Percentiles rank a stretch among this genome's conserved stretches.
Conservation (phyloP, 2,888 invertebrate genomes). For the Corythucha ciliata region DNA sequence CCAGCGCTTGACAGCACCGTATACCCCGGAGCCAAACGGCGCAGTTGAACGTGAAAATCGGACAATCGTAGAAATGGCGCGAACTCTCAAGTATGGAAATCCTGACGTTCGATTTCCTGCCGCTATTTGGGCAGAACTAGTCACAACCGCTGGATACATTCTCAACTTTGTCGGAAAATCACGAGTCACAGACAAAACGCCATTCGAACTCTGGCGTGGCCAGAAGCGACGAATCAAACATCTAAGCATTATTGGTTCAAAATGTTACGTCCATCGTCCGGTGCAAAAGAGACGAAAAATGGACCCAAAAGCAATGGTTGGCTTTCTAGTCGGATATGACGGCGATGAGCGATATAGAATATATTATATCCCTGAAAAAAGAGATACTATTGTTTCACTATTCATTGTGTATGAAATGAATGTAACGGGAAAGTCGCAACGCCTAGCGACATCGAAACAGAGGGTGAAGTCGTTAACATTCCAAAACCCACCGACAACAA, state of each 20-base stretch:
- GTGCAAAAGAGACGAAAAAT: slow-evolving; percentile 35
- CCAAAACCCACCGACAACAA: no score
- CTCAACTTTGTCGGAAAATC: slow-evolving; percentile 30
- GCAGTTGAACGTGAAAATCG: slow-evolving; percentile 27
- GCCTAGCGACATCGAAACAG: no score
- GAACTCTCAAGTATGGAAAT: slow-evolving; percentile 19
- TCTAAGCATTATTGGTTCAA: slow-evolving; percentile 18
- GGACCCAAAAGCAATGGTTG: slow-evolving; percentile 33
- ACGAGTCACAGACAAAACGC: slow-evolving; percentile 31
- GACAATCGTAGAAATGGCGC: slow-evolving; percentile 28
- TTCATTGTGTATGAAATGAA: no score
- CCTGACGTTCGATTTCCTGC: slow-evolving; percentile 22
- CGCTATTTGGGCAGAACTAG: slow-evolving; percentile 19
- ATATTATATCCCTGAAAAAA: slow-evolving; percentile 6
- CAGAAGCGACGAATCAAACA: slow-evolving; percentile 26
- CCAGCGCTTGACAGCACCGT: slow-evolving; percentile 25
- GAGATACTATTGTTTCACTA: no score
- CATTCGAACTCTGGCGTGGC: slow-evolving; percentile 35
- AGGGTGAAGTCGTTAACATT: no score
- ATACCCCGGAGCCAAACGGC: slow-evolving; percentile 31
- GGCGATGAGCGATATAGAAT: slow-evolving; percentile 19
- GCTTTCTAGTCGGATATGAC: slow-evolving; percentile 15
- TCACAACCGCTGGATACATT: slow-evolving; percentile 11
- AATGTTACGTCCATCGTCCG: slow-evolving; percentile 32
- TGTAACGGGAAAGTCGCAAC: no score